These are phyloP conservation scores for Cryptocephalus moraei DNA, from an alignment of 2,888 invertebrate species.

Conservation along the genomic window DNA sequence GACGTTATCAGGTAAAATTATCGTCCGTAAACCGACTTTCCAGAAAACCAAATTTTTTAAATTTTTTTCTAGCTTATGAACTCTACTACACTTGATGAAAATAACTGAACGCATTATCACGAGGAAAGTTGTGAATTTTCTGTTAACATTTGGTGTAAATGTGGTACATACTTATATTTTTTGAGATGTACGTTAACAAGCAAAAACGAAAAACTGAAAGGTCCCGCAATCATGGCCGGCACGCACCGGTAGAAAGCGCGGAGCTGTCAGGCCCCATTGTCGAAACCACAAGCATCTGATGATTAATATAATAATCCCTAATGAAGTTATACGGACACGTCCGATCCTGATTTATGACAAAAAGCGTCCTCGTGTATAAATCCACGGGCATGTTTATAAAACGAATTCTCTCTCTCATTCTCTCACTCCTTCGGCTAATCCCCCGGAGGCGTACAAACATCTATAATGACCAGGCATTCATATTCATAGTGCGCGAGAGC, in stretches of 20 bases:
- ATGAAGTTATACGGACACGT: constrained; percentile 39
- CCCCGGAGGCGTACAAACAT: constrained; percentile 12
- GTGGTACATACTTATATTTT: no score
- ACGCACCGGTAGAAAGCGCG: background rate
- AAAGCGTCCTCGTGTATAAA: constrained; percentile 31
- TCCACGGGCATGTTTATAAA: constrained; percentile 27
- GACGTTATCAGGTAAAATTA: no score
- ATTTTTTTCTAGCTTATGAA: no score
- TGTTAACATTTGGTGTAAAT: no score
- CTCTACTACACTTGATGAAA: no score
- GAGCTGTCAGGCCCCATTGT: background rate
- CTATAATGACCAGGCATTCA: constrained; percentile 32
- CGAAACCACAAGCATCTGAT: constrained; percentile 11
- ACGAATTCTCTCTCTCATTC: constrained; percentile 21
- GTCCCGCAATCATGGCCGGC: no score
- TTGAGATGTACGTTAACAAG: no score
- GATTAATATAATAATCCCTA: constrained; percentile 40
- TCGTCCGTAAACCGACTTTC: no score
- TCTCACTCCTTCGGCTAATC: background rate
- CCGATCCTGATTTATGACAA: constrained; percentile 37
- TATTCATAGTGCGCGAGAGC: constrained; percentile 25
- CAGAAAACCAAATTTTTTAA: no score
- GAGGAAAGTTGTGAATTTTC: no score
- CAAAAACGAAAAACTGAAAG: no score
- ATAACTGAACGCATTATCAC: no score